Evolutionary conservation across 2,797 vertebrate genomes (phyloP), one percentile per base, ranked within the genome.

Genomic region (Coranthus polyacanthus): DNA sequence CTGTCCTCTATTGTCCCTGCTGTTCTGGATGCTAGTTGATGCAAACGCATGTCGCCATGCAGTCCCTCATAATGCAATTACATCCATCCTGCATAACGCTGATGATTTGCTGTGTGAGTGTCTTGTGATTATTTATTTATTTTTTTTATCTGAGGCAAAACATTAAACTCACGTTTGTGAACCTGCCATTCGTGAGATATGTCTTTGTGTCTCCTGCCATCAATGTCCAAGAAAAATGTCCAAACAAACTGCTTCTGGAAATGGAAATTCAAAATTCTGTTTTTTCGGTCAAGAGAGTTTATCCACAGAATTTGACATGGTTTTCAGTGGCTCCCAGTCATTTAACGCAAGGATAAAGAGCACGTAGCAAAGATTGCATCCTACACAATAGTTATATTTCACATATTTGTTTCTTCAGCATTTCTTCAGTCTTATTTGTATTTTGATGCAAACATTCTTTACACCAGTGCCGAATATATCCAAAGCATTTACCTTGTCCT

Each of bases 1-100:
- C 76, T 82, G 64, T 84, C 82, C 79, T 77, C 79, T 53, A 79
- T 88, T 86, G 84, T 87, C 72, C 68, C 68, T 58, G 68, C 52
- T 83, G 68, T 72, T 74, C 66, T 77, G 63, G 61, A 71, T 78
- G 51, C 72, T 57, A 50, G 50, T 60, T 84, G 67, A 87, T 69
- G 64, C 76, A 78, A 75, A 78, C 12, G 57, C 46, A 3, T 32
- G 38, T 65, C 43, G 45, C 36, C 17, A 43, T 75, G 24, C 47
- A 52, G 62, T 72, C 57, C 41, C 36, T 68, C 45, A 42, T 34
- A 21, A 20, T 69, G 53, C 72, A 76, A 64, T 64, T 67, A 62
- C 61, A 52, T 59, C 21, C 54, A 66, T 46, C 16, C 52, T 53
- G 24, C 26, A 60, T 68, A 58, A 62, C 47, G 15, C 50, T 41